phyloP scores from a whole-genome alignment of 2,888 invertebrate species.

The Blera fallax region DNA sequence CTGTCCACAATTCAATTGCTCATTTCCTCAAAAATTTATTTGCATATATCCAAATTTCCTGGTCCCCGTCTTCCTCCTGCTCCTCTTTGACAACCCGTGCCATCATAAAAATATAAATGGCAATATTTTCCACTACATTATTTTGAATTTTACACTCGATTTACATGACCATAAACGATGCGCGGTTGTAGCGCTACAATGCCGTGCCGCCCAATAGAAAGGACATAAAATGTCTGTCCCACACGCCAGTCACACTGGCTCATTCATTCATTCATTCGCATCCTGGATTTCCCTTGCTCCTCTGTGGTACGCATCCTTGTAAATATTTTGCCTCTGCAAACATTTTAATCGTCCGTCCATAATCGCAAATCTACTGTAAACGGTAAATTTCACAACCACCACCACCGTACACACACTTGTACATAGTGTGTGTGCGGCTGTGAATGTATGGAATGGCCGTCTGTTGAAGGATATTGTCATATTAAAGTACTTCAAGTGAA shows the following conservation, averaged over 20 bases:
- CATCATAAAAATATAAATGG: slow-evolving; percentile 50
- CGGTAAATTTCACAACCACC: slow-evolving; percentile 42
- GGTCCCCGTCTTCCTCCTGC: background rate
- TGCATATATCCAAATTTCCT: slow-evolving; percentile 16
- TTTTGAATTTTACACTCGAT: slow-evolving; percentile 72
- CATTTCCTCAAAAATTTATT: slow-evolving; percentile 36
- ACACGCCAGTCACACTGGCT: background rate
- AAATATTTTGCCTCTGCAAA: slow-evolving; percentile 15
- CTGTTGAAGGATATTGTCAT: slow-evolving; percentile 46
- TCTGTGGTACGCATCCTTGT: slow-evolving; percentile 1
- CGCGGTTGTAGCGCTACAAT: slow-evolving; percentile 3
- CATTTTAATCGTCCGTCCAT: slow-evolving; percentile 53
- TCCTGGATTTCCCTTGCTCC: background rate
- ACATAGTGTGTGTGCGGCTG: background rate
- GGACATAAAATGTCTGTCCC: slow-evolving; percentile 49
- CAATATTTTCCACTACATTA: slow-evolving; percentile 73
- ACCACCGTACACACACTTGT: background rate
- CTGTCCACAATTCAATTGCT: slow-evolving; percentile 46
- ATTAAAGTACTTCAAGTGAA: slow-evolving; percentile 23
- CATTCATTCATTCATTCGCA: background rate
- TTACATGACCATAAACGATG: slow-evolving; percentile 67
- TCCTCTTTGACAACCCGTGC: background rate
- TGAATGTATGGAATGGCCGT: background rate
- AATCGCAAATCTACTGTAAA: slow-evolving; percentile 56
- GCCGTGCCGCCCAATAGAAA: slow-evolving; percentile 24